Percentiles rank a stretch among this genome's conserved stretches.
These are phyloP conservation scores for Scaptomyza hsui DNA, from an alignment of 1,140 invertebrate species.

Conservation along the genomic window DNA sequence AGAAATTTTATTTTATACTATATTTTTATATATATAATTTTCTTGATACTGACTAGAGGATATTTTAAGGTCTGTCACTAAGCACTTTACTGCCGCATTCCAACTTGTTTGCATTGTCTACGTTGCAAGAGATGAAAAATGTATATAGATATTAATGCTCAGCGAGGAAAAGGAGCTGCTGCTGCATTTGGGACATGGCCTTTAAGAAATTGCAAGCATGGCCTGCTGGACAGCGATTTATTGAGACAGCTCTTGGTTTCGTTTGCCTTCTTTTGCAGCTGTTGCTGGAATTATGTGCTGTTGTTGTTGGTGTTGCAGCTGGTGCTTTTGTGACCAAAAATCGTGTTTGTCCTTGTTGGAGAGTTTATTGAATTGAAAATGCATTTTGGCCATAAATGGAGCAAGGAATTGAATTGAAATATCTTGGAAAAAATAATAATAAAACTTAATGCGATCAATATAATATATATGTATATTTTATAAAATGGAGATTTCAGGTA, in stretches of 20 bases:
- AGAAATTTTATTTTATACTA: too few species aligned
- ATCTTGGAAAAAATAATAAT: slow-evolving; percentile 2
- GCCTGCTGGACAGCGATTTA: slow-evolving; percentile 47
- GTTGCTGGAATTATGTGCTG: slow-evolving; percentile 1
- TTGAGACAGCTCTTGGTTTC: slow-evolving; percentile 38
- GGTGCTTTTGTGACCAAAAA: slow-evolving; percentile 43
- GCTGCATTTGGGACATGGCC: slow-evolving; percentile 42
- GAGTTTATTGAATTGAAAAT: slow-evolving; percentile 53
- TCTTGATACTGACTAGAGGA: background rate
- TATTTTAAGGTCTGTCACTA: slow-evolving; percentile 1
- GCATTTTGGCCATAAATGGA: slow-evolving; percentile 45
- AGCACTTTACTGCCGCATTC: background rate
- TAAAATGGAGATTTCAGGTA: slow-evolving; percentile 34
- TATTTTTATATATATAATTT: background rate
- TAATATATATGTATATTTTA: background rate
- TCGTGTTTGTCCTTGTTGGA: slow-evolving; percentile 30
- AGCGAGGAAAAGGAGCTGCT: slow-evolving; percentile 22
- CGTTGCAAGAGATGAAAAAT: slow-evolving; percentile 48
- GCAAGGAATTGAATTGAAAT: slow-evolving; percentile 40
- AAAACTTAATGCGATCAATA: slow-evolving; percentile 30
- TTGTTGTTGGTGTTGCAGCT: slow-evolving; percentile 16
- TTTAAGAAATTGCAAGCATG: slow-evolving; percentile 48
- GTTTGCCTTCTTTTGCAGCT: slow-evolving; percentile 4
- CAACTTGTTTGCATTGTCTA: slow-evolving; percentile 52
- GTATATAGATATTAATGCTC: slow-evolving; percentile 59